A percentile compares a stretch with the other conserved stretches of the same genome.
Evolutionary conservation across 2,888 invertebrate species (phyloP).

Genomic region (Strigamia maritima): DNA sequence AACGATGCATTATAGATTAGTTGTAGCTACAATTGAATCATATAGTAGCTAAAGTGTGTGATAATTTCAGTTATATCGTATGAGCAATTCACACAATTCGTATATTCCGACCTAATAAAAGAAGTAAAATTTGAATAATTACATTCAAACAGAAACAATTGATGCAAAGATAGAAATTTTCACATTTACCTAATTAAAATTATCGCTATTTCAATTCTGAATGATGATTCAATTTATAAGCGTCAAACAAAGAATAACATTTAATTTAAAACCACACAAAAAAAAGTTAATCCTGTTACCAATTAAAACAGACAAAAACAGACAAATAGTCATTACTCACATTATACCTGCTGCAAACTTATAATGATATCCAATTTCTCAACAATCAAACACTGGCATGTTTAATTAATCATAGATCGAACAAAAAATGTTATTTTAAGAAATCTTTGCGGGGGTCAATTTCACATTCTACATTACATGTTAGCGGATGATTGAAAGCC

Average conservation of each 20-base stretch:
- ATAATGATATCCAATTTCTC: too few relatives aligned
- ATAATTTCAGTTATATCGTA: background rate
- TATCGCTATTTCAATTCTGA: background rate
- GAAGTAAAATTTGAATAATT: background rate
- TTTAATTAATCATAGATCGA: background rate
- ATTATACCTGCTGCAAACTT: too few relatives aligned
- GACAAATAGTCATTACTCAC: too few relatives aligned
- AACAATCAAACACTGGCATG: too few relatives aligned
- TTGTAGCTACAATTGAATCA: constrained; percentile 7
- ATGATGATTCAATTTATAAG: background rate
- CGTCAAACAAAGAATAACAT: background rate
- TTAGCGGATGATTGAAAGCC: background rate
- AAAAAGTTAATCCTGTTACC: too few relatives aligned
- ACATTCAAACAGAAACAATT: background rate
- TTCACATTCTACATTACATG: background rate
- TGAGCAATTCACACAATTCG: background rate
- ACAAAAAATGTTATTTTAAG: background rate
- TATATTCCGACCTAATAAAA: background rate
- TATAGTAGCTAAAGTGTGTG: background rate
- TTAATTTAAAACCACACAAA: background rate
- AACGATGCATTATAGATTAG: constrained; percentile 17
- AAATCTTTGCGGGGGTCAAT: background rate
- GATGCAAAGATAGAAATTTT: background rate
- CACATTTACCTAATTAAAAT: background rate
- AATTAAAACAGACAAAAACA: too few relatives aligned